Conservation (phyloP, 2,113 vertebrate genomes). For the Gracilinanus agilis region DNA sequence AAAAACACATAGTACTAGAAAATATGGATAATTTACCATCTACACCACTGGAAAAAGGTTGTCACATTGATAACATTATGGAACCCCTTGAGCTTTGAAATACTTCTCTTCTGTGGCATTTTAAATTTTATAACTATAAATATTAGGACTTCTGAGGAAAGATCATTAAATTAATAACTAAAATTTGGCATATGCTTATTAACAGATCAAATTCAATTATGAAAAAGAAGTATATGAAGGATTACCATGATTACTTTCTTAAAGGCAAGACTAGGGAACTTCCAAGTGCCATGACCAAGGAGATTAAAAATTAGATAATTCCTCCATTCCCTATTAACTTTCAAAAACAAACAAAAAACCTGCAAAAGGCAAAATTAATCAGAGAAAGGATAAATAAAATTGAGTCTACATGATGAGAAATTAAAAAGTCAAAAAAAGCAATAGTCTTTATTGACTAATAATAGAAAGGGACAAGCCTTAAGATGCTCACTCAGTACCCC, state of each 20-base stretch:
- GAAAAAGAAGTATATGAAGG: constrained; percentile 23
- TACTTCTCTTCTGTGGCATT: background rate
- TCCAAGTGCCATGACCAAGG: background rate
- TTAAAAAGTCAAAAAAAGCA: background rate
- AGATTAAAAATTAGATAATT: background rate
- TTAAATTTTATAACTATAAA: background rate
- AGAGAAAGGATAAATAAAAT: background rate
- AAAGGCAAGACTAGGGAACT: background rate
- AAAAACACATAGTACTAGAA: background rate
- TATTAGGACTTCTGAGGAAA: background rate
- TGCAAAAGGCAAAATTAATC: background rate
- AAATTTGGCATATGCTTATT: background rate
- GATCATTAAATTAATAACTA: background rate
- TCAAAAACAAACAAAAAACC: background rate
- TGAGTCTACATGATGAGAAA: background rate
- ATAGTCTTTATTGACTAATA: background rate
- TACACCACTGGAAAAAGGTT: background rate
- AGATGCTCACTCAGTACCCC: background rate
- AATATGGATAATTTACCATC: background rate
- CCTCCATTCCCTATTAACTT: background rate
- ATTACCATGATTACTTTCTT: background rate
- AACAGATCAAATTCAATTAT: background rate
- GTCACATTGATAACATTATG: background rate
- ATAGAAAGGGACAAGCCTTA: background rate
- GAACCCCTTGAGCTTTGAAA: background rate